Percentiles rank a stretch among this genome's conserved stretches.
phyloP scores from a whole-genome alignment of 2,888 invertebrate species.

The Nemoura dubitans region DNA sequence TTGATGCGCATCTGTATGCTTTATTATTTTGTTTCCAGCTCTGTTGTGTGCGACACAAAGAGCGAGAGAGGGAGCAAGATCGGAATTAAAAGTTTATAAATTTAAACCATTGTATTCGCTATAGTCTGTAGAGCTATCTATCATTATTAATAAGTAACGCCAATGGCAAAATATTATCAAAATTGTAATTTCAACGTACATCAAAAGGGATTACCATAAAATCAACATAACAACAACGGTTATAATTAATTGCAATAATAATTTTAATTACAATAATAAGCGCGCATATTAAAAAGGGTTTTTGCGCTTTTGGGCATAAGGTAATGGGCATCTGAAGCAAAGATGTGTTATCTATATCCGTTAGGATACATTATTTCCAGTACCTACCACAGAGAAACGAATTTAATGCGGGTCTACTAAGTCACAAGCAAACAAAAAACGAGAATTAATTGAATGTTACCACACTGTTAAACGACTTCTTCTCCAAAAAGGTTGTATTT shows the following conservation, averaged over 20 bases:
- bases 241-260: neutral
- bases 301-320: neutral
- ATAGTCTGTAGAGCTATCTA: neutral
- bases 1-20: neutral
- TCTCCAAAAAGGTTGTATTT: too few species aligned
- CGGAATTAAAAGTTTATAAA: neutral
- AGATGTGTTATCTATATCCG: constrained; percentile 30
- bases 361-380: neutral
- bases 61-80: neutral
- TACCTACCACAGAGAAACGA: neutral
- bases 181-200: neutral
- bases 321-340: constrained; percentile 22
- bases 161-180: neutral
- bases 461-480: too few species aligned
- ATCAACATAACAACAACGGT: neutral
- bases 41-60: neutral
- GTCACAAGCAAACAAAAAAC: neutral
- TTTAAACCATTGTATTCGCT: neutral
- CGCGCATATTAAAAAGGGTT: neutral
- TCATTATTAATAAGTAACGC: neutral
- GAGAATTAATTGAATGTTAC: neutral
- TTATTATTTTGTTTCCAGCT: neutral
- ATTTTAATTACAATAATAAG: constrained; percentile 7
- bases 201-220: neutral
- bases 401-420: neutral